A percentile compares a stretch with the other conserved stretches of the same genome.
phyloP scores from a whole-genome alignment of 2,113 vertebrate species.

The Triplophysa dalaica region DNA sequence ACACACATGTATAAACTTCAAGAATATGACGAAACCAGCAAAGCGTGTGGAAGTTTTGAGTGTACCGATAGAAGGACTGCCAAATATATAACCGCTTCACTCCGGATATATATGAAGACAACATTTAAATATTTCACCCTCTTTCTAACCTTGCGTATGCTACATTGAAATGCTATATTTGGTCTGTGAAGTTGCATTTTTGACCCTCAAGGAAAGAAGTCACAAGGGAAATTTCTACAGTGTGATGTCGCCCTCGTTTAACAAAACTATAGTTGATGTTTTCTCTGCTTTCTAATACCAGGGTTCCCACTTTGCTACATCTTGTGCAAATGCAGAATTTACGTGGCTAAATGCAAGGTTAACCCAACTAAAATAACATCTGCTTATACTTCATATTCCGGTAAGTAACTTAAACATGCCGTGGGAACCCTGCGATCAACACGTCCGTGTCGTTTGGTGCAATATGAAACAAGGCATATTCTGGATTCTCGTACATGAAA shows the following conservation, averaged over 20 bases:
- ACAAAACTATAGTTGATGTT: background rate
- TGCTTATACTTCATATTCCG: background rate
- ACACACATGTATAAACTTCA: background rate
- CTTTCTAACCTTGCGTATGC: background rate
- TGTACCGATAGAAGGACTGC: background rate
- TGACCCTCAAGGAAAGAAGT: background rate
- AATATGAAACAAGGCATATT: conserved; percentile 50
- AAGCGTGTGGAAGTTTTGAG: background rate
- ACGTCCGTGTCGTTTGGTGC: background rate
- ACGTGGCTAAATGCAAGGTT: background rate
- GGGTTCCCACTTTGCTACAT: background rate
- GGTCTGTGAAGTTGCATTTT: background rate
- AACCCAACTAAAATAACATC: background rate
- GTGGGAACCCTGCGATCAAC: background rate
- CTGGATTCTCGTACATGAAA: conserved; percentile 9
- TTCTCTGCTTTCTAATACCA: background rate
- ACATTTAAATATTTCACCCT: background rate
- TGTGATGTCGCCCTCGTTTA: background rate
- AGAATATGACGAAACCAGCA: background rate
- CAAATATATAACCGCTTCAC: background rate
- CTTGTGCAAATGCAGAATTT: background rate
- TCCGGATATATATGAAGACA: too few relatives aligned
- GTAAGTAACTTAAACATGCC: background rate
- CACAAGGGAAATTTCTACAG: background rate
- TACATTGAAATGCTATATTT: too few relatives aligned